Base-by-base conservation (phyloP, 2,797 vertebrate species). In the Enteromius thamalakanensis region DNA sequence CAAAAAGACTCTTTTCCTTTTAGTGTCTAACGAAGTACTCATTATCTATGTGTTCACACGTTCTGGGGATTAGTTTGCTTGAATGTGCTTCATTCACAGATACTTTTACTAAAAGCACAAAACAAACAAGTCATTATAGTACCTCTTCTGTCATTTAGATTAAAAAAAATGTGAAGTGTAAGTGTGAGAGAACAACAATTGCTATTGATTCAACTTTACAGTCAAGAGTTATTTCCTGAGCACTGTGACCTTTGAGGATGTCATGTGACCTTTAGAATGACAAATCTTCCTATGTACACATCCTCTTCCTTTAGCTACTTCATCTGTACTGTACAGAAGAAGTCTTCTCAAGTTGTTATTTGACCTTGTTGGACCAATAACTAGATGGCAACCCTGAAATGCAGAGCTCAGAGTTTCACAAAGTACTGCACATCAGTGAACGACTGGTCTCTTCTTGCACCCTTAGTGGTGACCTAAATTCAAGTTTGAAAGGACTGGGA, bases 281-380 rank as follows among this genome's bases (percentile, higher is more conserved):
- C 34, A 53, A 68, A 76, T 76, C 72, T 55, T 76, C 69, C 62
- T 45, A 62, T 75, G n/a, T 62, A 69, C 40, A 82, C 79, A 76
- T 84, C 82, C 76, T 45, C 82, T 87, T 86, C 82, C 84, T 84
- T 79, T 40, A 65, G 72, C 11, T 34, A 70, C 11, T 29, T 51
- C 42, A 45, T 29, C 62, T 62, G 72, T 53, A 37, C 19, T n/a
- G 14, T 51, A 32, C 55, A 34, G 49, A 29, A 67, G 60, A 64
- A 2, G 21, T 37, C 60, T 29, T 34, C 42, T 14, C 1, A 1
- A 71, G 42, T 49, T 71, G 53, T 72, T 64, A 29, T 62, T 74
- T 62, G 29, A 81, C 69, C 69, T 34, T 23, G 29, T 62, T 29
- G 12, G 60, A 17, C 45, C 23, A 8, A 67, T 40, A 23, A 15